Percentiles rank a stretch among this genome's conserved stretches.
phyloP scores from a whole-genome alignment of 2,888 invertebrate species.

The Melieria omissa region DNA sequence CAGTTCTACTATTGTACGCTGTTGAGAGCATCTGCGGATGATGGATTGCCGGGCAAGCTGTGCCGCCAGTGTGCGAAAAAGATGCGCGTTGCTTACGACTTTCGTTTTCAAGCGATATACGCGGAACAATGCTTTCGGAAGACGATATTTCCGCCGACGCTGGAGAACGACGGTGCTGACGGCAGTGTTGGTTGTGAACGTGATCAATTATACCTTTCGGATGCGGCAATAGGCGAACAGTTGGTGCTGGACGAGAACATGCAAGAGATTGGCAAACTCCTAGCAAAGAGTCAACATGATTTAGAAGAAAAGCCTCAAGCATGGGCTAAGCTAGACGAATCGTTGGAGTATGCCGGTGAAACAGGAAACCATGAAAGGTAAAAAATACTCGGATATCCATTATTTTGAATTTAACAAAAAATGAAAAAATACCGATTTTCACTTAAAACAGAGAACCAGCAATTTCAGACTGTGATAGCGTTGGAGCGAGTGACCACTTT shows the following conservation, averaged over 20 bases:
- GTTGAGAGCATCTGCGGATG: slow-evolving; percentile 38
- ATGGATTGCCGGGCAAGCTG: slow-evolving; percentile 45
- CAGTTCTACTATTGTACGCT: slow-evolving; percentile 46
- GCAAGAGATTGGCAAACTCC: slow-evolving; percentile 45
- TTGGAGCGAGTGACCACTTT: slow-evolving; percentile 20
- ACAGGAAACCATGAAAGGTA: too few relatives aligned
- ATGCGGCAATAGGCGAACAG: neutral
- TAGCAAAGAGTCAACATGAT: slow-evolving; percentile 8
- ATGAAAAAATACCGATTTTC: neutral
- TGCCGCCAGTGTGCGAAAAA: slow-evolving; percentile 45
- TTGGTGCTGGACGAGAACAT: slow-evolving; percentile 44
- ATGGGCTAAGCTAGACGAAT: too few relatives aligned
- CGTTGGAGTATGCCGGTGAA: too few relatives aligned
- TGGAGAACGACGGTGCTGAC: slow-evolving; percentile 34
- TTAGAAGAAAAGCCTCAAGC: too few relatives aligned
- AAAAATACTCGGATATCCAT: neutral
- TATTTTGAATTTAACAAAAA: neutral
- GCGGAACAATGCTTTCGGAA: slow-evolving; percentile 46
- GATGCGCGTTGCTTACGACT: slow-evolving; percentile 44
- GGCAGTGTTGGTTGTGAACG: too few relatives aligned
- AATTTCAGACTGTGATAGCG: slow-evolving; percentile 17
- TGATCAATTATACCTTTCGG: neutral
- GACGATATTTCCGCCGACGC: slow-evolving; percentile 40
- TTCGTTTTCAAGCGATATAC: slow-evolving; percentile 47
- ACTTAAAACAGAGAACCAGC: neutral